These are phyloP conservation scores for Xylota segnis DNA, from an alignment of 2,888 invertebrate species.

Conservation along the genomic window DNA sequence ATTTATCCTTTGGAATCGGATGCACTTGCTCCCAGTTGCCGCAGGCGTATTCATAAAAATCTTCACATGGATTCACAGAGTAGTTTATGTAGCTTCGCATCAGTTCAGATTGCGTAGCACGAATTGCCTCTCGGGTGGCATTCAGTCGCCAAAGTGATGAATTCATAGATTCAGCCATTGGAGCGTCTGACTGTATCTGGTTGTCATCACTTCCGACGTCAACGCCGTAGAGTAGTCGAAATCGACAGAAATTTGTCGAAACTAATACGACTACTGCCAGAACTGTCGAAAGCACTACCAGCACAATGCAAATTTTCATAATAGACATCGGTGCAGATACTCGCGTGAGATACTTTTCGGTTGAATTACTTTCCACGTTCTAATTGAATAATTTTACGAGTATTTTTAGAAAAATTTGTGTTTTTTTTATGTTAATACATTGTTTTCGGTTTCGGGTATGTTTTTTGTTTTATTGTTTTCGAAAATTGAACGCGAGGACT, in stretches of 20 bases:
- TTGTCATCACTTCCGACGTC: background rate
- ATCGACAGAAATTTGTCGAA: constrained; percentile 28
- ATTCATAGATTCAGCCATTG: background rate
- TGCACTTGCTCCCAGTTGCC: constrained; percentile 73
- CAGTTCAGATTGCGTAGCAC: constrained; percentile 36
- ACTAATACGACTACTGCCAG: constrained; percentile 21
- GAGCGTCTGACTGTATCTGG: background rate
- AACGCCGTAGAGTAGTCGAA: background rate
- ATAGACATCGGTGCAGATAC: background rate
- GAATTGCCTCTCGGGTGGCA: constrained; percentile 20
- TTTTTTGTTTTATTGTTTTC: background rate
- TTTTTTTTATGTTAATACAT: constrained; percentile 15
- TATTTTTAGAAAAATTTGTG: constrained; percentile 34
- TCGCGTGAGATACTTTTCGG: constrained; percentile 4
- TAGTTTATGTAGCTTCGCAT: constrained; percentile 66
- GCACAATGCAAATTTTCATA: constrained; percentile 21
- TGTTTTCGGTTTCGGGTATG: background rate
- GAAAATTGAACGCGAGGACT: constrained; percentile 6
- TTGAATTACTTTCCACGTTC: background rate
- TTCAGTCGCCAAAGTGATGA: constrained; percentile 35
- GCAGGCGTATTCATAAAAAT: constrained; percentile 74
- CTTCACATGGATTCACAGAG: constrained; percentile 69
- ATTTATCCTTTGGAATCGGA: constrained; percentile 66
- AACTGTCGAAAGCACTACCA: constrained; percentile 9
- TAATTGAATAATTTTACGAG: constrained; percentile 9